Evolutionary conservation across 2,888 invertebrate species (phyloP), one percentile per base, ranked within the genome.

Genomic region (Acleris sparsana): DNA sequence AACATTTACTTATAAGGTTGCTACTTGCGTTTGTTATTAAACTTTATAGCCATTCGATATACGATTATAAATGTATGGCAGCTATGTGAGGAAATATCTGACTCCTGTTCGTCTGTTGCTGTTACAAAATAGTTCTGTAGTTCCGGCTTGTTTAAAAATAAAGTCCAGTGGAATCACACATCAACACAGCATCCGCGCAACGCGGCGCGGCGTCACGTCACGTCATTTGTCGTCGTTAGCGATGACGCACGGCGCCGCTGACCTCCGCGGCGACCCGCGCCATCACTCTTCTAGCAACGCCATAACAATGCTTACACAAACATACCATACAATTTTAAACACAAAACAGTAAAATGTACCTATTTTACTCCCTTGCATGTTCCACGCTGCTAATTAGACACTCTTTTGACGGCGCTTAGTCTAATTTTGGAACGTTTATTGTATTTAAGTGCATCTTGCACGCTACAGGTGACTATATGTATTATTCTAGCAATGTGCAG

Each of bases 171-270:
- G 61, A 46, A 39, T 39, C 51, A 49, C 49, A 55, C 60, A 53
- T 62, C 62, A 48, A 48, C 61, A 33, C 56, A 53, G 62, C 29
- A 56, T 66, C 52, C 57, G 61, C 63, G 60, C 57, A 59, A 29
- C 63, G 71, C 72, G 72, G 74, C 73, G 72, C 65, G 62, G 67
- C 79, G 84, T 85, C 83, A 83, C 82, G 80, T 82, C 84, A 80
- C 84, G 87, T 90, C 90, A 90, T 92, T 91, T 91, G 91, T 92
- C 92, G 91, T 92, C 91, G 86, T 91, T 92, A 92, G 86, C 84
- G 88, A 92, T 92, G 92, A 92, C 89, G 87, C 86, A 92, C 87
- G 88, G 81, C 87, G 83, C 73, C 75, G 83, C 82, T 89, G 92
- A 91, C 91, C 91, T 84, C 83, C 76, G 71, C 71, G 74, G 71